phyloP scores from a whole-genome alignment of 2,797 vertebrate species.

The Triplophysa bombifrons region DNA sequence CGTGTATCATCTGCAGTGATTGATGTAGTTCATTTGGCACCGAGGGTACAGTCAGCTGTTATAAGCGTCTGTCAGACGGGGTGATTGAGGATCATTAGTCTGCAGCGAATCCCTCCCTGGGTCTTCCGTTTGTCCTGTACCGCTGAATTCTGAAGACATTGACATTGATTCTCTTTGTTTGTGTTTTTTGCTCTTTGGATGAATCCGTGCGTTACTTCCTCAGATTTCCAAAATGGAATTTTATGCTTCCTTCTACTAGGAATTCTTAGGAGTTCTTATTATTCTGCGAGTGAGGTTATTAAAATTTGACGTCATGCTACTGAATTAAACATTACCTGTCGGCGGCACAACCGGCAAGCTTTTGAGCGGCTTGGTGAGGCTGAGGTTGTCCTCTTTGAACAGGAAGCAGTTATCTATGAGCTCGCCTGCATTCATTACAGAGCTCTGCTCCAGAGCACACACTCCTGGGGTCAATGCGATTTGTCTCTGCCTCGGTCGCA shows the following conservation, averaged over 20 bases:
- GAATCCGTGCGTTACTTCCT: slow-evolving; percentile 7
- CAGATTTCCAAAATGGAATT: neutral
- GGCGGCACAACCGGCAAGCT: slow-evolving; percentile 22
- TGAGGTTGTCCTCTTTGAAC: slow-evolving; percentile 44
- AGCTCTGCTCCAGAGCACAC: slow-evolving; percentile 58
- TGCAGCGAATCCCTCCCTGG: slow-evolving; percentile 45
- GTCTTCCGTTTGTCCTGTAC: slow-evolving; percentile 34
- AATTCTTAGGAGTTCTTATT: slow-evolving; percentile 16
- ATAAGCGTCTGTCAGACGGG: slow-evolving; percentile 49
- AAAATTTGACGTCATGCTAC: slow-evolving; percentile 41
- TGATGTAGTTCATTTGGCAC: slow-evolving; percentile 52
- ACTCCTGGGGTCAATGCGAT: slow-evolving; percentile 56
- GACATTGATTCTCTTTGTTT: slow-evolving; percentile 29
- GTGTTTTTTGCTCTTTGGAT: slow-evolving; percentile 8
- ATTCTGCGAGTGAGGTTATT: slow-evolving; percentile 17
- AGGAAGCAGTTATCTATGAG: slow-evolving; percentile 56
- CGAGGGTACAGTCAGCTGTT: slow-evolving; percentile 50
- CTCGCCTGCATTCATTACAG: slow-evolving; percentile 61
- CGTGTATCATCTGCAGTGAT: slow-evolving; percentile 45
- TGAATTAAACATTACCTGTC: slow-evolving; percentile 40
- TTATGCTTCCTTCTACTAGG: neutral
- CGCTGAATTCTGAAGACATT: slow-evolving; percentile 28
- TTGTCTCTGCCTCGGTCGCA: slow-evolving; percentile 56
- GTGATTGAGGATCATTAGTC: slow-evolving; percentile 53
- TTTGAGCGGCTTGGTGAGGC: slow-evolving; percentile 47